These are phyloP conservation scores for Crossaster papposus DNA, from an alignment of 53 echinoderm and acorn worm species.

Conservation along the genomic window DNA sequence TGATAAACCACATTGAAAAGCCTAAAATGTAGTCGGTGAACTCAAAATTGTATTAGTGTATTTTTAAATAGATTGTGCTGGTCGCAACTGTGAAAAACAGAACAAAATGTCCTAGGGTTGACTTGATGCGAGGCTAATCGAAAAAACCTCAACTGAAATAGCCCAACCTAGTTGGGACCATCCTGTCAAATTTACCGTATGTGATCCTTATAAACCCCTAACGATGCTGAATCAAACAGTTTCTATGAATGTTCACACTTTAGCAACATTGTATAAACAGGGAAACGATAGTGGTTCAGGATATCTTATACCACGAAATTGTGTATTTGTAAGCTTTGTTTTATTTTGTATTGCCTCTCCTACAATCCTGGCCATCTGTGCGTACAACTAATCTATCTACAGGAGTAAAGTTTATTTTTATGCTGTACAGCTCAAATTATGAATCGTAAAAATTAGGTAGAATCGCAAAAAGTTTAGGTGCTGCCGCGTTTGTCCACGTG, in stretches of 20 bases:
- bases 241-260: too few species aligned
- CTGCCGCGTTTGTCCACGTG: slow-evolving; percentile 31
- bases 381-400: not conserved
- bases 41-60: not conserved
- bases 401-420: slow-evolving; percentile 11
- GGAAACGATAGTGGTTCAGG: slow-evolving; percentile 31
- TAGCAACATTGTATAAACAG: not conserved
- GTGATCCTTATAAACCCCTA: not conserved
- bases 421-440: not conserved
- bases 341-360: not conserved
- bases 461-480: slow-evolving; percentile 25
- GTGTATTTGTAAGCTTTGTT: not conserved
- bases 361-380: not conserved
- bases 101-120: not conserved
- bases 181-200: too few species aligned
- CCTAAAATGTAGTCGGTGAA: not conserved
- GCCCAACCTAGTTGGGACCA: not conserved
- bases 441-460: slow-evolving; percentile 36
- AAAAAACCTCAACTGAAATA: slow-evolving; percentile 9
- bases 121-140: not conserved
- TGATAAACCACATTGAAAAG: not conserved
- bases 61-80: slow-evolving; percentile 30
- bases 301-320: not conserved
- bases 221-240: too few species aligned
- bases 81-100: slow-evolving; percentile 15